Percentiles rank a stretch among this genome's conserved stretches.
Evolutionary conservation across 2,113 vertebrate species (phyloP).

Genomic region (Toxotes chatareus): DNA sequence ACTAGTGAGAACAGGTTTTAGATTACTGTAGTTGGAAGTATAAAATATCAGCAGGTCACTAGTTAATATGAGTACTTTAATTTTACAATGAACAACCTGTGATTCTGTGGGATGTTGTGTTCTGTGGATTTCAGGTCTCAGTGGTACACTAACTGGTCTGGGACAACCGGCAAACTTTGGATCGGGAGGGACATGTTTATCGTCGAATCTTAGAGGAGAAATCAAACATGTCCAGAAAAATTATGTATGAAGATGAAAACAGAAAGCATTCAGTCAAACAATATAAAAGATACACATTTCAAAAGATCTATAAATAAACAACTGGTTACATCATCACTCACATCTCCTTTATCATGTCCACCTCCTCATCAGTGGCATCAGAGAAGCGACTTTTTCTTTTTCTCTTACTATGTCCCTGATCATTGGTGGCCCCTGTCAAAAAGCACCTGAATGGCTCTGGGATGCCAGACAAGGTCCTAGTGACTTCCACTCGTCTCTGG

Average conservation of each 20-base stretch:
- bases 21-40: not conserved
- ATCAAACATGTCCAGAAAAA: constrained; percentile 1
- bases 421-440: constrained; percentile 37
- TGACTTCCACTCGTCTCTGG: constrained; percentile 43
- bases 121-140: constrained; percentile 28
- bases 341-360: constrained; percentile 64
- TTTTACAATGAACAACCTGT: constrained; percentile 44
- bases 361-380: constrained; percentile 78
- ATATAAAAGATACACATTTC: not conserved
- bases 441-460: constrained; percentile 81
- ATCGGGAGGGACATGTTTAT: constrained; percentile 33
- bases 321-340: constrained; percentile 41
- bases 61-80: not conserved
- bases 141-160: not conserved
- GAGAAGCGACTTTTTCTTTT: constrained; percentile 82
- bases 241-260: not conserved
- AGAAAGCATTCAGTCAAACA: not conserved
- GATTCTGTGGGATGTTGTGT: constrained; percentile 34
- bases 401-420: constrained; percentile 47
- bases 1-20: not conserved
- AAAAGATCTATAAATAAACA: not conserved
- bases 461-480: constrained; percentile 59
- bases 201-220: constrained; percentile 42
- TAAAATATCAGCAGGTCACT: not conserved
- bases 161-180: constrained; percentile 17